Evolutionary conservation across 2,888 invertebrate species (phyloP), one percentile per base, ranked within the genome.

Genomic region (Oscheius sp.): DNA sequence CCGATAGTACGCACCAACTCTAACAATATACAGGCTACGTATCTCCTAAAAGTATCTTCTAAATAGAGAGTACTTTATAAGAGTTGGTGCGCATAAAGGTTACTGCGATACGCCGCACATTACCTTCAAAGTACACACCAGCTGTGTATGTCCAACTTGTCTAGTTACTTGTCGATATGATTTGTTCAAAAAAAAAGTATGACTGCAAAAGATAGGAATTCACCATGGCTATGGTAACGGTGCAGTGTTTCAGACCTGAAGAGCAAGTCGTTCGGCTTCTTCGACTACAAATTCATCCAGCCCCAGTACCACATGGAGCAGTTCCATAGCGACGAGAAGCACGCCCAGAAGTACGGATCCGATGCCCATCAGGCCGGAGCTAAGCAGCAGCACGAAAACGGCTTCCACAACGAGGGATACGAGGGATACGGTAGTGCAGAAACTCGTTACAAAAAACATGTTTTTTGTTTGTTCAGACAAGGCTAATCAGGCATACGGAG

Each of bases 231-330:
- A 21, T 21, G 21, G 21, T 0, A 0, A 21, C 21, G 51, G 35
- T 2, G 1, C 5, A 55, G 37, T n/a, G 21, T 13, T 75, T 63
- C 70, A 83, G 85, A 85, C 71, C 79, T 79, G 75, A 85, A 85
- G 74, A 81, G 80, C 73, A 85, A 85, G 74, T 78, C 84, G 7
- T 83, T 79, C 75, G 85, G 85, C 50, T 85, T 84, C 81, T 85
- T 85, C 77, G 85, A 85, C 76, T 85, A 85, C 79, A 77, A 79
- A 59, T 85, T 81, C 79, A 81, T 85, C 48, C 85, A 85, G 77
- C 85, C 85, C 51, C 85, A 85, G 73, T 85, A 84, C 79, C 85
- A 85, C 73, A 77, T 83, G 75, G 85, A 85, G 76, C 79, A 85
- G 73, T 85, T 82, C 79, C 85, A 84, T 76, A 80, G 82, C 58